Evolutionary conservation across 2,888 invertebrate species (phyloP), one percentile per base, ranked within the genome.

Genomic region (Poecilus cupreus): DNA sequence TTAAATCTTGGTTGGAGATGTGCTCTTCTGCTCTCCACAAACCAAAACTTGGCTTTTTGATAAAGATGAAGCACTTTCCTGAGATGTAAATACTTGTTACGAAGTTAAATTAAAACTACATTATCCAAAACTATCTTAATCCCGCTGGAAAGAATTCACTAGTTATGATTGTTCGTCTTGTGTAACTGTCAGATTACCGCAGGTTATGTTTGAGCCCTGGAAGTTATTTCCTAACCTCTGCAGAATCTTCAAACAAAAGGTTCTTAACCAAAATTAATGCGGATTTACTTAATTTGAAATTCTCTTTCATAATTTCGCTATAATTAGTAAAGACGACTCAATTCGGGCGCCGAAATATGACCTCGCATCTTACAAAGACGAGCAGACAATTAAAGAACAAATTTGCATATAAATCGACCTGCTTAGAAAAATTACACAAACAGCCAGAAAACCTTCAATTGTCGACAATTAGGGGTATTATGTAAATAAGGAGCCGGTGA

Each of bases 401-500:
- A 80, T 80, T 80, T 43, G 72, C 80, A 80, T 80, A 80, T 68
- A 79, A 70, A 79, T 70, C 79, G 68, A 51, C 70, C 13, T 70
- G 70, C 68, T 78, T 80, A 72, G 80, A 80, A 80, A 80, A 80
- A 80, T 80, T 51, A 80, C 57, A 80, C 70, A 80, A 72, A 57
- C 72, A 72, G 72, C 13, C 80, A 72, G 39, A 32, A 72, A 80
- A 80, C 72, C 70, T 72, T 72, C 72, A 80, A 80, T 72, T 72
- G 72, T 80, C 72, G 80, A 80, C 80, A 80, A 80, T 80, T 80
- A 80, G 72, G 79, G 72, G 80, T 80, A 80, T 80, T 80, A 80
- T 72, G 80, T 80, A 80, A 80, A 72, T 80, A 64, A 77, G 77
- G 37, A 39, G 3, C 3, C 24, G 43, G 39, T 64, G 39, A 77